Evolutionary conservation across 1,140 invertebrate species (phyloP), one percentile per base, ranked within the genome.

Genomic region (Lethrus apterus): DNA sequence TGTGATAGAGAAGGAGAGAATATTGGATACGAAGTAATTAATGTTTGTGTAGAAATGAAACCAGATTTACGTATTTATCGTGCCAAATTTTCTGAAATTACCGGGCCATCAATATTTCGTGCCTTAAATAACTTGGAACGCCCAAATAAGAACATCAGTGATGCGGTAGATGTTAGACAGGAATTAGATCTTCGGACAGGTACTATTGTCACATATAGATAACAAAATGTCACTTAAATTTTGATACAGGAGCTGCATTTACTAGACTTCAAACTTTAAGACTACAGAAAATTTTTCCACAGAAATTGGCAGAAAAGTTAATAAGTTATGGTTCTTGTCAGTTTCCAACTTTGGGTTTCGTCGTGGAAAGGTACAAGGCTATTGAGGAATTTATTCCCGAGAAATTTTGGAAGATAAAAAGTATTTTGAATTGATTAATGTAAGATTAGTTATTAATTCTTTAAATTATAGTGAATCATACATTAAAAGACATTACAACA

Each of bases 1-100:
- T 97, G 96, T 77, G 97, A 99, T 78, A 82, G 96, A 73, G 97
- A 99, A 79, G 97, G 97, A 44, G 97, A 99, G 76, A 98, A 98
- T 67, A 99, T 99, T 70, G 96, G 97, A 2, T 97, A 83, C 78
- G 95, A 99, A 79, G 84, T 99, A 8, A 95, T 98, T 43, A 70
- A 93, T 52, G 90, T 98, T 3, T 99, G 96, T 62, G 74, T 69
- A 52, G 76, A 77, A 54, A 69, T 90, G 0, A 95, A 93, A 61
- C 80, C 78, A 17, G 82, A 81, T 65, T 71, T 97, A 18, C 63
- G 69, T 51, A 69, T 96, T 32, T 85, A 81, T 58, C 77, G 96
- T 59, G 95, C 95, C 10, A 90, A 84, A 62, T 99, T 99, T 72
- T 99, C 96, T 10, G 95, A 99, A 75, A 99, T 99, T 24, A 99